Evolutionary conservation across 2,113 vertebrate species (phyloP).

Genomic region (Fulica atra): DNA sequence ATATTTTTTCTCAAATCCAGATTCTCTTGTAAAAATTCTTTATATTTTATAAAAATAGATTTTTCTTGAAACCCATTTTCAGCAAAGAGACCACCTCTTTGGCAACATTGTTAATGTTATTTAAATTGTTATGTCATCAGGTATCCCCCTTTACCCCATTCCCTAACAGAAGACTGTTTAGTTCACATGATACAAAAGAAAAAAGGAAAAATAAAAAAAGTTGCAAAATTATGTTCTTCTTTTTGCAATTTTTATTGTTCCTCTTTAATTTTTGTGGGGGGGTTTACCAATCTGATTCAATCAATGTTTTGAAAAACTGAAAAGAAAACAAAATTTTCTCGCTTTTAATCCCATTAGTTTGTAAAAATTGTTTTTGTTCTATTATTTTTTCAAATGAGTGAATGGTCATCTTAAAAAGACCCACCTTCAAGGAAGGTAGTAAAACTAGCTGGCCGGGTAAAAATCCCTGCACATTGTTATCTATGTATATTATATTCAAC

Average conservation of each 20-base stretch:
- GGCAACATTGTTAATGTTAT: slow-evolving; percentile 98
- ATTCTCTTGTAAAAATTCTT: slow-evolving; percentile 99
- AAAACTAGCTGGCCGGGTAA: slow-evolving; percentile 92
- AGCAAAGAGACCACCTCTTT: slow-evolving; percentile 99
- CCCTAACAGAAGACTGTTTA: slow-evolving; percentile 97
- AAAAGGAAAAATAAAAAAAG: slow-evolving; percentile 87
- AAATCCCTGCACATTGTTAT: slow-evolving; percentile 90
- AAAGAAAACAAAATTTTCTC: slow-evolving; percentile 82
- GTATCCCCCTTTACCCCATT: slow-evolving; percentile 92
- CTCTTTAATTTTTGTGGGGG: slow-evolving; percentile 86
- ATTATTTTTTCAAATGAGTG: slow-evolving; percentile 86
- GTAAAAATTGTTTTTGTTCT: slow-evolving; percentile 86
- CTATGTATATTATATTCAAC: slow-evolving; percentile 90
- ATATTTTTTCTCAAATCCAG: slow-evolving; percentile 99
- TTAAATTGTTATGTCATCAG: slow-evolving; percentile 99
- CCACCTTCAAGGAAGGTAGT: slow-evolving; percentile 99
- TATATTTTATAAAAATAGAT: slow-evolving; percentile 99
- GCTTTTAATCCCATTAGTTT: slow-evolving; percentile 81
- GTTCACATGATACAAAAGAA: slow-evolving; percentile 94
- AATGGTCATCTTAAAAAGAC: slow-evolving; percentile 92
- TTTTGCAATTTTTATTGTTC: slow-evolving; percentile 87
- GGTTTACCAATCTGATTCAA: slow-evolving; percentile 88
- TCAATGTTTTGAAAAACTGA: slow-evolving; percentile 74
- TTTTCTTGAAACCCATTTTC: slow-evolving; percentile 99
- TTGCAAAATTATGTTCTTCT: slow-evolving; percentile 87